Evolutionary conservation across 2,888 invertebrate genomes (phyloP), one percentile per base, ranked within the genome.

Genomic region (Amaurobius ferox): DNA sequence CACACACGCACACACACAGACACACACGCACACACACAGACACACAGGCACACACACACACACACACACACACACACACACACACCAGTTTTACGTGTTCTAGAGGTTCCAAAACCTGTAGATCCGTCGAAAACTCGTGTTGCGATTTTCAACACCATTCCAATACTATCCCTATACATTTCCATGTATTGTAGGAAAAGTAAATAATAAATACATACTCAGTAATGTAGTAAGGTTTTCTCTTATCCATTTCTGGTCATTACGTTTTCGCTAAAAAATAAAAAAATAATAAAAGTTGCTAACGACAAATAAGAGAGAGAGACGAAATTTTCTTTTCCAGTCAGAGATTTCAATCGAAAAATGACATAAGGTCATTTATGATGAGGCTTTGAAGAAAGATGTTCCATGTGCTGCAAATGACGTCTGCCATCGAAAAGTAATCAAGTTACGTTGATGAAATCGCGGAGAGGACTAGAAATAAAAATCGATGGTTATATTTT

Each of bases 211-310:
- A 70, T 74, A 81, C 67, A 32, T 80, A 61, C 74, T 39, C 32
- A 68, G 62, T 81, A 74, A 76, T 81, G 74, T 76, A 76, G 76
- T 70, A 76, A 70, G 74, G 73, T 80, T 62, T 74, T 81, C 76
- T 66, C 62, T 68, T 28, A 29, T 67, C 73, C 76, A 61, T 44
- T 68, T 64, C 62, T 39, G 62, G 76, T 81, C 76, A 81, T 76
- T 81, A 81, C 70, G 62, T 74, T 74, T 81, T 80, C 67, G 80
- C 73, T 73, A 74, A 66, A 80, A 72, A 44, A 64, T 30, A 30
- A 40, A 40, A n/a, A n/a, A n/a, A 55, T 16, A 16, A 76, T 30
- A 23, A 3, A 29, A 19, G n/a, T n/a, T n/a, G n/a, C n/a, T n/a
- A 44, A 26, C 39, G 19, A 44, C 44, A 71, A 62, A 72, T 29